Evolutionary conservation across 53 echinoderm and acorn worm genomes (phyloP), one percentile per base, ranked within the genome.

Genomic region (Patiria pectinifera): DNA sequence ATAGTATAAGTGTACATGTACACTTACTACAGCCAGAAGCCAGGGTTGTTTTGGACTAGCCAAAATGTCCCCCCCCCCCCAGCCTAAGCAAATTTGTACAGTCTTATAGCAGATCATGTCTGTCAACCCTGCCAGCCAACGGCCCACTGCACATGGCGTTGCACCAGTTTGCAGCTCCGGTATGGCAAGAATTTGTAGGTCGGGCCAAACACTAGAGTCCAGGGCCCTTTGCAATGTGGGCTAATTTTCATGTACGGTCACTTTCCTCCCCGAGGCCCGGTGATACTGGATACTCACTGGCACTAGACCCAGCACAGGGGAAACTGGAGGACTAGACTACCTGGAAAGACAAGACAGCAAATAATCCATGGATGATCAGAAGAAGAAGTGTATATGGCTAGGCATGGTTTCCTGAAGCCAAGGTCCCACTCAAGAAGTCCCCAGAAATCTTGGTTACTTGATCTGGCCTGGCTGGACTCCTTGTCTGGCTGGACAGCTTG

Each of bases 161-260:
- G 59, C 45, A 59, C 46, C 22, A 12, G 23, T 22, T 19, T 59
- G 53, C 22, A 58, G 4, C 25, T 4, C 58, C 0, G 85, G 85
- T 15, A 85, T 85, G 85, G 43, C 23, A 85, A 35, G 85, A 85
- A 85, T 85, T 85, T 85, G 46, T 66, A 35, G 85, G 85, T 85
- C 85, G 26, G 85, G 85, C 66, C 69, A 85, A 85, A 85, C 60
- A 45, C 60, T 66, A 19, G 53, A 70, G 85, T 70, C 85, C 85
- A 85, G 11, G 63, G 59, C 85, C 59, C 53, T 53, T 53, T 53
- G 53, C 53, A 85, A 70, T 69, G 53, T 69, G 26, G 35, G 85
- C 85, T 85, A 66, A 85, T 85, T 85, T 69, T 62, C 10, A 83
- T 62, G 83, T 61, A 26, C 59, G 83, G 83, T 83, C 83, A 83